Conservation (phyloP, 2,113 vertebrate genomes). For the Daphoenositta chrysoptera region DNA sequence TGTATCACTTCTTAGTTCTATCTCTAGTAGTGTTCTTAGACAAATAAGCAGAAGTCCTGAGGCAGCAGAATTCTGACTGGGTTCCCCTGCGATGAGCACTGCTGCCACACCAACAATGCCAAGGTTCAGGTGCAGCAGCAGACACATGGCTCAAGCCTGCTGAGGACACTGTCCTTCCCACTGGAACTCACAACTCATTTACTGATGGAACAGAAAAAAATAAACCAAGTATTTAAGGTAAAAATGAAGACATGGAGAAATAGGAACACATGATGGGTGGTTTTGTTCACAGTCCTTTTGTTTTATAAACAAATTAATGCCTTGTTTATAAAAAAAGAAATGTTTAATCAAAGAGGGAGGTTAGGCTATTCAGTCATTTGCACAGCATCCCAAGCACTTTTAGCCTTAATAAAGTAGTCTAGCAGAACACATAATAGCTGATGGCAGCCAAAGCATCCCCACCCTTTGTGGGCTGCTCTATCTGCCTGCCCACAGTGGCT, state of each 20-base stretch:
- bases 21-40: not conserved
- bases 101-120: not conserved
- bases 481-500: not conserved
- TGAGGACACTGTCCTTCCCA: not conserved
- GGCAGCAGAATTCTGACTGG: not conserved
- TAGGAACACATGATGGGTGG: not conserved
- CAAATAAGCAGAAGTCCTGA: not conserved
- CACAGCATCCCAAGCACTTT: not conserved
- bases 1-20: not conserved
- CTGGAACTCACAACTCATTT: not conserved
- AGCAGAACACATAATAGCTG: not conserved
- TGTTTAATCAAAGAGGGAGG: not conserved
- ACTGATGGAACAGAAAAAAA: not conserved
- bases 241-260: not conserved
- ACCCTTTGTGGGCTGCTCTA: not conserved
- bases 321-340: not conserved
- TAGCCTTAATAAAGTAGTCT: not conserved
- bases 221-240: rapidly evolving
- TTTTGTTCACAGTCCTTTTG: not conserved
- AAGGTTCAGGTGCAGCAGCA: not conserved
- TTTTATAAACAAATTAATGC: not conserved
- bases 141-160: not conserved
- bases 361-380: not conserved
- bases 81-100: rapidly evolving
- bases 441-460: not conserved